Evolutionary conservation across 2,113 vertebrate genomes (phyloP).

Genomic region (Varanus salvator): DNA sequence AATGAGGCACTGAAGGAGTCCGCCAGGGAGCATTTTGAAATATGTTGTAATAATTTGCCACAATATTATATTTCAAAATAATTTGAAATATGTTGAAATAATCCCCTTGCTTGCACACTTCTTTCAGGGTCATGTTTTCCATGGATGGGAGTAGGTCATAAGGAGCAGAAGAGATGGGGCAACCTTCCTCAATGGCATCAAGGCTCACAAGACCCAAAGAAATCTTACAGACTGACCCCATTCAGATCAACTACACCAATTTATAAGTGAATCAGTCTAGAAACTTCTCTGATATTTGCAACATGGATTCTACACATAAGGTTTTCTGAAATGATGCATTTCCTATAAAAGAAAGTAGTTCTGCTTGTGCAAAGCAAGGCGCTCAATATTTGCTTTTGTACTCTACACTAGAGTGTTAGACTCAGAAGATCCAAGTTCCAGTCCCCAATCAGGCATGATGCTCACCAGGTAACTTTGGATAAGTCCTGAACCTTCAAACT

Average conservation of each 20-base stretch:
- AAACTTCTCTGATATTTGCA: neutral
- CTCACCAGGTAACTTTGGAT: too few species aligned
- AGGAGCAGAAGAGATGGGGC: neutral
- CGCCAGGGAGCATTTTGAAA: too few species aligned
- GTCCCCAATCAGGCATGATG: too few species aligned
- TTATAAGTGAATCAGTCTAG: neutral
- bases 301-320: neutral
- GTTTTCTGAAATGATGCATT: too few species aligned
- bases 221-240: neutral
- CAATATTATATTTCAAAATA: neutral
- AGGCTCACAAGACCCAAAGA: neutral
- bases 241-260: neutral
- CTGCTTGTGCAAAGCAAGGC: too few species aligned
- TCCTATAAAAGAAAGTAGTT: too few species aligned
- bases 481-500: too few species aligned
- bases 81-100: too few species aligned
- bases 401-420: too few species aligned
- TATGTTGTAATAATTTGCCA: neutral
- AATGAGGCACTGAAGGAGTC: neutral
- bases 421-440: too few species aligned
- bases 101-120: neutral
- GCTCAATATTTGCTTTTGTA: too few species aligned
- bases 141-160: neutral
- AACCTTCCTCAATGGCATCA: neutral
- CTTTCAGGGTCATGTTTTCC: neutral